These are phyloP conservation scores for Brachionus rubens DNA, from an alignment of 1,140 invertebrate genomes.

Conservation along the genomic window DNA sequence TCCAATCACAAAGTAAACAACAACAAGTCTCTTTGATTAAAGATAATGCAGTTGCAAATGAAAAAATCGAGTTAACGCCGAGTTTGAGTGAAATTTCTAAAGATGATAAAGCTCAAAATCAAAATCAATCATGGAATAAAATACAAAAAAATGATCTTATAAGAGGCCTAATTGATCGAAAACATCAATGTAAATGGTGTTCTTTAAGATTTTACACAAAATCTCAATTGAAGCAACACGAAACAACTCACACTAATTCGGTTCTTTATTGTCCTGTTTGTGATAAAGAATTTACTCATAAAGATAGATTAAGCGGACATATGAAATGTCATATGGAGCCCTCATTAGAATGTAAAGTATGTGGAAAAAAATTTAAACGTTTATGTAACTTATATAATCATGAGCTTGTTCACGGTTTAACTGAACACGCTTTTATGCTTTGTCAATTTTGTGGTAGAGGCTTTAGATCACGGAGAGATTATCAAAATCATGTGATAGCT, in stretches of 20 bases:
- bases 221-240: slow-evolving; percentile 41
- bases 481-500: slow-evolving; percentile 45
- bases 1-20: neutral
- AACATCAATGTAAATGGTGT: slow-evolving; percentile 46
- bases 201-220: slow-evolving; percentile 37
- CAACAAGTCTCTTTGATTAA: neutral
- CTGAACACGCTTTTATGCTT: slow-evolving; percentile 44
- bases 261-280: slow-evolving; percentile 39
- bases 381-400: slow-evolving; percentile 43
- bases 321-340: slow-evolving; percentile 46
- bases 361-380: slow-evolving; percentile 45
- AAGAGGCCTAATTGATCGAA: slow-evolving; percentile 39
- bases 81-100: neutral
- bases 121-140: neutral
- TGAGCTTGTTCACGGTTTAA: slow-evolving; percentile 44
- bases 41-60: too few species aligned
- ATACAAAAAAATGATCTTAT: slow-evolving; percentile 41
- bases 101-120: neutral
- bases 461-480: slow-evolving; percentile 34
- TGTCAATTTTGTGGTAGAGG: slow-evolving; percentile 45
- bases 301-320: slow-evolving; percentile 41
- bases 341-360: slow-evolving; percentile 43
- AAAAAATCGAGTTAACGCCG: too few species aligned
- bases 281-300: slow-evolving; percentile 44
- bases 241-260: slow-evolving; percentile 12